Percentiles rank a stretch among this genome's conserved stretches.
Evolutionary conservation across 2,888 invertebrate genomes (phyloP).

Genomic region (Mythimna lalbum): DNA sequence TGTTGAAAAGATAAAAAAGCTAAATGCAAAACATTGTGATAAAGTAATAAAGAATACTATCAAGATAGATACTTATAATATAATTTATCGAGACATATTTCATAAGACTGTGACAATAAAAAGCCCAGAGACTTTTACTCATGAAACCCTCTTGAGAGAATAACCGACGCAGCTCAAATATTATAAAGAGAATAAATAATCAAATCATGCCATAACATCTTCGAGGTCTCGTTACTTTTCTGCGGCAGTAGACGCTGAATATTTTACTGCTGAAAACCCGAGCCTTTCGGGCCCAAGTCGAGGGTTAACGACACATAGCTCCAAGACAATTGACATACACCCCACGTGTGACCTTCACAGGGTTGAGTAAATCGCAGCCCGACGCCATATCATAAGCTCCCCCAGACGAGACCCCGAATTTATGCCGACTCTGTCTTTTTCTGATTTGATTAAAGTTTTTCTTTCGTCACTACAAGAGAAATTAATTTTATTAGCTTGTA

Average conservation of each 20-base stretch:
- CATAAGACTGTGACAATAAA: conserved; percentile 13
- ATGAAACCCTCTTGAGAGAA: conserved; percentile 6
- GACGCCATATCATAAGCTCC: conserved; percentile 19
- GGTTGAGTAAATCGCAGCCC: conserved; percentile 27
- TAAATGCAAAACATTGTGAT: conserved; percentile 3
- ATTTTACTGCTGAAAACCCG: conserved; percentile 40
- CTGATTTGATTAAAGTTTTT: conserved; percentile 15
- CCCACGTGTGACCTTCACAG: conserved; percentile 54
- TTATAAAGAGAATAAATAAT: conserved; percentile 52
- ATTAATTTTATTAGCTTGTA: conserved; percentile 9
- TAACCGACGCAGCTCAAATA: conserved; percentile 29
- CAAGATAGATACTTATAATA: conserved; percentile 6
- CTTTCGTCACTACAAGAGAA: conserved; percentile 3
- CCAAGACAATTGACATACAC: conserved; percentile 52
- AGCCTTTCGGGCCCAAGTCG: conserved; percentile 18
- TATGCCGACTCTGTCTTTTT: conserved; percentile 13
- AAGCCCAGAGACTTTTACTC: conserved; percentile 5
- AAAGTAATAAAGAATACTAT: neutral
- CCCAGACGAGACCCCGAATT: conserved; percentile 21
- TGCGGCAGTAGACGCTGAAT: conserved; percentile 49
- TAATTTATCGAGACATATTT: conserved; percentile 10
- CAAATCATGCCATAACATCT: conserved; percentile 40
- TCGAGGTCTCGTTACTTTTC: conserved; percentile 38
- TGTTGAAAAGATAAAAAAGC: conserved; percentile 17
- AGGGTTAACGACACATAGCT: conserved; percentile 45